phyloP scores from a whole-genome alignment of 2,113 vertebrate species.

The Neoarius graeffei region DNA sequence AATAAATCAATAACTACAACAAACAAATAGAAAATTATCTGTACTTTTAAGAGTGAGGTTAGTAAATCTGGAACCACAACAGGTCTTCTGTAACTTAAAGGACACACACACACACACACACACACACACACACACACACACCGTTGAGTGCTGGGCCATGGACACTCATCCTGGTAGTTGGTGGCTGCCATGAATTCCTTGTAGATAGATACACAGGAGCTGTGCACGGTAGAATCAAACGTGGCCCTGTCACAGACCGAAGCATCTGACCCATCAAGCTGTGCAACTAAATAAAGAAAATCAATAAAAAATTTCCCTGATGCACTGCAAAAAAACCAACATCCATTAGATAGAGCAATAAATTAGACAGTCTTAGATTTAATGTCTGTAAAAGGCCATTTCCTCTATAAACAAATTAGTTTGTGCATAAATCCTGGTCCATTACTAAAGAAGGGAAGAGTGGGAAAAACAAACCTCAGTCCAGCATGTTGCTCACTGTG shows the following conservation, averaged over 20 bases:
- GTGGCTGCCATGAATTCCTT: constrained; percentile 58
- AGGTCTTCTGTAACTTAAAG: background rate
- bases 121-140: constrained; percentile 37
- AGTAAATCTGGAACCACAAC: background rate
- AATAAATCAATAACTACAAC: background rate
- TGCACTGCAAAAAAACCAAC: background rate
- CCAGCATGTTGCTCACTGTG: background rate
- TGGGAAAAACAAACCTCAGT: constrained; percentile 12
- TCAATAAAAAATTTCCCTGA: constrained; percentile 27
- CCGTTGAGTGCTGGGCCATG: constrained; percentile 67
- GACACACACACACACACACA: background rate
- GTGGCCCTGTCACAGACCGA: constrained; percentile 54
- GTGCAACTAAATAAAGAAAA: constrained; percentile 18
- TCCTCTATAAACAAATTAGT: constrained; percentile 44
- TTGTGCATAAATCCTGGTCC: constrained; percentile 34
- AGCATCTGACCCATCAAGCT: constrained; percentile 30
- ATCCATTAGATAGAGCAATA: constrained; percentile 24
- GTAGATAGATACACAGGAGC: constrained; percentile 62
- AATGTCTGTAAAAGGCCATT: constrained; percentile 39
- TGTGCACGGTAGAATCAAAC: constrained; percentile 53
- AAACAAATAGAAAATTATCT: background rate
- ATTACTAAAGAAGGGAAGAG: constrained; percentile 31
- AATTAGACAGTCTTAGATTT: constrained; percentile 40
- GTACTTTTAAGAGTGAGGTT: background rate
- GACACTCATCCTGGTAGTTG: constrained; percentile 59